A percentile compares a stretch with the other conserved stretches of the same genome.
phyloP scores from a whole-genome alignment of 2,113 vertebrate genomes.

The Chrysemys picta region DNA sequence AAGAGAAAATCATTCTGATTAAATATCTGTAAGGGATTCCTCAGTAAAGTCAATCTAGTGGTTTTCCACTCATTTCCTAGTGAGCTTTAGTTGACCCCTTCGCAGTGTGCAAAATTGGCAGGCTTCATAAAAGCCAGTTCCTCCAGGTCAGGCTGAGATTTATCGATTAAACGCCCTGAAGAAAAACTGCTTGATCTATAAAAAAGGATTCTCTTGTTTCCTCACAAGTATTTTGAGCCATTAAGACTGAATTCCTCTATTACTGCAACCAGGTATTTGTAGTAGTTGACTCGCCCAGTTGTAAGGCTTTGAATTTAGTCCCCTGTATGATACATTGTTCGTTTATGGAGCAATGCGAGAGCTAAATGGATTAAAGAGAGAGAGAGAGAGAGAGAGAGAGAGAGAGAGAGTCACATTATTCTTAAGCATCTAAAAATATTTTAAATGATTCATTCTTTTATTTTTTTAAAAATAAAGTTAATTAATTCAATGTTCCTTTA shows the following conservation, averaged over 20 bases:
- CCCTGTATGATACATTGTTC: neutral
- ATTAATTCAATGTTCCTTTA: neutral
- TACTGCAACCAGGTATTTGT: neutral
- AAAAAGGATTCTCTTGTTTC: neutral
- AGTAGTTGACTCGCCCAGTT: neutral
- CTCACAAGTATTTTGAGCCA: neutral
- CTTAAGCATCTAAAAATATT: neutral
- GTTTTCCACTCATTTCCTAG: neutral
- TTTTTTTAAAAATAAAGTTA: neutral
- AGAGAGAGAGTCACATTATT: neutral
- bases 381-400: neutral
- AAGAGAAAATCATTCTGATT: constrained; percentile 44
- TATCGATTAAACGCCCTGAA: neutral
- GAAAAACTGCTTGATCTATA: neutral
- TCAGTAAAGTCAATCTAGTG: constrained; percentile 31
- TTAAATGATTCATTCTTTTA: neutral
- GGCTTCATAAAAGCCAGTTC: neutral
- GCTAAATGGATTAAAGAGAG: neutral
- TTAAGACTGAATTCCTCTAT: neutral
- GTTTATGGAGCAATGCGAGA: constrained; percentile 2
- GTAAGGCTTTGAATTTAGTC: neutral
- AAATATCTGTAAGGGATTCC: constrained; percentile 28
- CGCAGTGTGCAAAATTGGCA: constrained; percentile 5
- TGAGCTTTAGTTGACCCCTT: constrained; percentile 38
- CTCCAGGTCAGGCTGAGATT: neutral